phyloP scores from a whole-genome alignment of 2,888 invertebrate genomes.

The Tortrix viridana region DNA sequence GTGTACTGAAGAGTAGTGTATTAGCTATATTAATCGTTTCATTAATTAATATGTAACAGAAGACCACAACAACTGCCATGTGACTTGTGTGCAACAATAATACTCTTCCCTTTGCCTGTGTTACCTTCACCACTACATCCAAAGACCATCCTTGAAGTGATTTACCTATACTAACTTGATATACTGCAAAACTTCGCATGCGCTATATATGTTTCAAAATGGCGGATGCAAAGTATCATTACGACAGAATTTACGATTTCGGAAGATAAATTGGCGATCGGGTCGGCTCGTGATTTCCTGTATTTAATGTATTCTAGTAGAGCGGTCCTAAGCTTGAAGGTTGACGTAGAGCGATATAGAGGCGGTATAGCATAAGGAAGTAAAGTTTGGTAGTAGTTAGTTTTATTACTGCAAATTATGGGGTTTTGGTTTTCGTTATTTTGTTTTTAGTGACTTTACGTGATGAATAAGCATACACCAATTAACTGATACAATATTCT shows the following conservation, averaged over 20 bases:
- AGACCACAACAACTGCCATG: too few species aligned
- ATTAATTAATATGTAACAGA: too few species aligned
- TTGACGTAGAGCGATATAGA: conserved; percentile 67
- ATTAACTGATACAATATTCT: too few species aligned
- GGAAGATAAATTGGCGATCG: conserved; percentile 78
- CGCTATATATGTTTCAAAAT: conserved; percentile 44
- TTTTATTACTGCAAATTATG: conserved; percentile 26
- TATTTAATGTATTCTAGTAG: conserved; percentile 76
- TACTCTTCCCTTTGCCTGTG: too few species aligned
- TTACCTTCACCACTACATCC: too few species aligned
- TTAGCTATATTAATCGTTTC: too few species aligned
- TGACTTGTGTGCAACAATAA: too few species aligned
- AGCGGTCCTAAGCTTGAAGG: conserved; percentile 55
- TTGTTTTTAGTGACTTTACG: too few species aligned
- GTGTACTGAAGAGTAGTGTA: too few species aligned
- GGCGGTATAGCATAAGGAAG: conserved; percentile 43
- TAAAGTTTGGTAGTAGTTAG: conserved; percentile 6
- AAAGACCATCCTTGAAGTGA: not conserved
- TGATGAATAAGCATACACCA: too few species aligned
- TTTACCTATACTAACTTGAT: conserved; percentile 12
- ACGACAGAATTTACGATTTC: conserved; percentile 79
- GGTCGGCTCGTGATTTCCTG: conserved; percentile 80
- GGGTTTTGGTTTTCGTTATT: not conserved
- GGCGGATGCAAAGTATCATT: conserved; percentile 77
- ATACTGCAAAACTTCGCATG: conserved; percentile 19